Evolutionary conservation across 2,888 invertebrate genomes (phyloP).

Genomic region (Drosophila nr. fundita): DNA sequence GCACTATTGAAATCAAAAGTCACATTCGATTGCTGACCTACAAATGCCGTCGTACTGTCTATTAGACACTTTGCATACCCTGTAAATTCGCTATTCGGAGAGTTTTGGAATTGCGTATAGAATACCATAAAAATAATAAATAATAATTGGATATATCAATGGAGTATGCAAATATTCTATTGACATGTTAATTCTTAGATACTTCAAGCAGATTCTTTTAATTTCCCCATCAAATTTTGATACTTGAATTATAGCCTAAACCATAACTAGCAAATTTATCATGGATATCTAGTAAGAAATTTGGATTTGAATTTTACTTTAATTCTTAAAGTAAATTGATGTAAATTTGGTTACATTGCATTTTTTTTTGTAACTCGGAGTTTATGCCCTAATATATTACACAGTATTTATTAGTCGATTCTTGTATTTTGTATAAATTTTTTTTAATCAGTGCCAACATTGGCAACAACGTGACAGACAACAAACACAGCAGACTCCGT

Average conservation of each 20-base stretch:
- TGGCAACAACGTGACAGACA: constrained; percentile 30
- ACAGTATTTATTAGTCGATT: constrained; percentile 12
- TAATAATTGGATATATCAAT: neutral
- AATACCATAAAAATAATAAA: neutral
- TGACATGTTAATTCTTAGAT: neutral
- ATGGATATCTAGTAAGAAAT: neutral
- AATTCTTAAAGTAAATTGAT: neutral
- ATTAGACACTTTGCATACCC: constrained; percentile 39
- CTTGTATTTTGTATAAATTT: neutral
- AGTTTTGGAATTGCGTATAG: neutral
- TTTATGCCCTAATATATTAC: neutral
- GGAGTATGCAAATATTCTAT: neutral
- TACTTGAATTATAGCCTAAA: neutral
- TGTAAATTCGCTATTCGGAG: neutral
- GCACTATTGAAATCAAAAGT: constrained; percentile 61
- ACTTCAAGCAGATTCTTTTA: neutral
- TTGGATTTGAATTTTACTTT: neutral
- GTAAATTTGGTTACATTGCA: neutral
- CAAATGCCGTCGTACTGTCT: constrained; percentile 40
- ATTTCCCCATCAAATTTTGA: neutral
- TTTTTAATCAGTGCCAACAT: constrained; percentile 37
- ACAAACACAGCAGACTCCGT: constrained; percentile 5
- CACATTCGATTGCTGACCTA: constrained; percentile 55
- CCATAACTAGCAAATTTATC: too few species aligned
- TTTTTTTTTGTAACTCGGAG: neutral